A percentile compares a stretch with the other conserved stretches of the same genome.
Evolutionary conservation across 2,113 vertebrate genomes (phyloP).

Genomic region (Orthonyx spaldingii): DNA sequence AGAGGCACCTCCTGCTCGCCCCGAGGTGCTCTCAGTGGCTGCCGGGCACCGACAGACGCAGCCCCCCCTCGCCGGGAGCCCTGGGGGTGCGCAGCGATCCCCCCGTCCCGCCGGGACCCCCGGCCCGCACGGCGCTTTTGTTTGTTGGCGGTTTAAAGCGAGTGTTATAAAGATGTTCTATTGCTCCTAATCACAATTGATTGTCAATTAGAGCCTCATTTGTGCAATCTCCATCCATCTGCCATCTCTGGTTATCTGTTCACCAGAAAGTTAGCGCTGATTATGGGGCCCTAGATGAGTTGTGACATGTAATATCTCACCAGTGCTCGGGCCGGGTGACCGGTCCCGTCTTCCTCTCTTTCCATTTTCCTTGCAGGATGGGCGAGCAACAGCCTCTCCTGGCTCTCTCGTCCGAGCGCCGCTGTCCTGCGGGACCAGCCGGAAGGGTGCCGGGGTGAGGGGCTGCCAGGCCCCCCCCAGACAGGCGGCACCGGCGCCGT

Average conservation of each 20-base stretch:
- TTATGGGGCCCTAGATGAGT: constrained; percentile 64
- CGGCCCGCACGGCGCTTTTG: neutral
- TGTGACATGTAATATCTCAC: constrained; percentile 73
- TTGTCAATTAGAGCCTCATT: constrained; percentile 80
- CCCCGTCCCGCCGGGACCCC: neutral
- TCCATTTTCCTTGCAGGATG: neutral
- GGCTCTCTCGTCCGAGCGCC: neutral
- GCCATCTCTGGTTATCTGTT: constrained; percentile 73
- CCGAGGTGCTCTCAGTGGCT: neutral
- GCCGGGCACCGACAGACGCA: neutral
- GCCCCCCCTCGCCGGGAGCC: accelerated
- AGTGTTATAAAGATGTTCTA: constrained; percentile 68
- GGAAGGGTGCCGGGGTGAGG: too few relatives aligned
- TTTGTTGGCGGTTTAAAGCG: neutral
- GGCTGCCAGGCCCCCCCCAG: neutral
- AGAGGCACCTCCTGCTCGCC: neutral
- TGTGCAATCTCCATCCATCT: constrained; percentile 73
- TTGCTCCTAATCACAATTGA: constrained; percentile 78
- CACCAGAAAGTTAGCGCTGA: constrained; percentile 54
- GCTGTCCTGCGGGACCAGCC: neutral
- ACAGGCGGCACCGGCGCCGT: accelerated
- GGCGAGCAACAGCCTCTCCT: neutral
- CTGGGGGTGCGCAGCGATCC: too few relatives aligned
- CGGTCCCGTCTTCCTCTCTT: neutral
- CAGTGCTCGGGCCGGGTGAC: neutral